Evolutionary conservation across 2,113 vertebrate genomes (phyloP).

Genomic region (Calidris pygmaea): DNA sequence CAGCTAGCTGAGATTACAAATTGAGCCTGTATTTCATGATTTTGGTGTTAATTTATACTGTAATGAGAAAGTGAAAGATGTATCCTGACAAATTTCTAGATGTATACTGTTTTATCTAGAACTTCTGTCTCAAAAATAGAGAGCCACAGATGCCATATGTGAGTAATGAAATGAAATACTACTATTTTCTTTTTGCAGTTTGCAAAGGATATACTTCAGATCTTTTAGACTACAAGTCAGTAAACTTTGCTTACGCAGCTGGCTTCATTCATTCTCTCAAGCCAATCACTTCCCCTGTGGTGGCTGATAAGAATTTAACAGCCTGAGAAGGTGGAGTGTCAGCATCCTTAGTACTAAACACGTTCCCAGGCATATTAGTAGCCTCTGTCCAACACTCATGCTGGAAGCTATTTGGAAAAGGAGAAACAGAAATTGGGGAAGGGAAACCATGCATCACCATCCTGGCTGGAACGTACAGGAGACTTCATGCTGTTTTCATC

Average conservation of each 20-base stretch:
- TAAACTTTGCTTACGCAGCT: slow-evolving; percentile 73
- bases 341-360: slow-evolving; percentile 40
- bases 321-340: slow-evolving; percentile 52
- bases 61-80: background rate
- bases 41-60: background rate
- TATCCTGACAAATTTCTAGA: background rate
- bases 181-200: slow-evolving; percentile 50
- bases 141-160: background rate
- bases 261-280: slow-evolving; percentile 74
- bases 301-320: slow-evolving; percentile 62
- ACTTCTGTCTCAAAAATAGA: background rate
- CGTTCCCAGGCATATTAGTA: slow-evolving; percentile 29
- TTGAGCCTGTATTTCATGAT: background rate
- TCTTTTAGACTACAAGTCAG: slow-evolving; percentile 60
- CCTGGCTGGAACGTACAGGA: slow-evolving; percentile 45
- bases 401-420: slow-evolving; percentile 57
- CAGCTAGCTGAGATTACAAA: background rate
- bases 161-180: slow-evolving; percentile 3
- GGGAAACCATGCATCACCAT: slow-evolving; percentile 74
- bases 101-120: background rate
- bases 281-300: slow-evolving; percentile 56
- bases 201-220: slow-evolving; percentile 26
- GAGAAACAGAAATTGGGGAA: slow-evolving; percentile 29
- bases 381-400: background rate
- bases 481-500: slow-evolving; percentile 67